Evolutionary conservation across 2,888 invertebrate species (phyloP).

Genomic region (Malthinus seriepunctatus): DNA sequence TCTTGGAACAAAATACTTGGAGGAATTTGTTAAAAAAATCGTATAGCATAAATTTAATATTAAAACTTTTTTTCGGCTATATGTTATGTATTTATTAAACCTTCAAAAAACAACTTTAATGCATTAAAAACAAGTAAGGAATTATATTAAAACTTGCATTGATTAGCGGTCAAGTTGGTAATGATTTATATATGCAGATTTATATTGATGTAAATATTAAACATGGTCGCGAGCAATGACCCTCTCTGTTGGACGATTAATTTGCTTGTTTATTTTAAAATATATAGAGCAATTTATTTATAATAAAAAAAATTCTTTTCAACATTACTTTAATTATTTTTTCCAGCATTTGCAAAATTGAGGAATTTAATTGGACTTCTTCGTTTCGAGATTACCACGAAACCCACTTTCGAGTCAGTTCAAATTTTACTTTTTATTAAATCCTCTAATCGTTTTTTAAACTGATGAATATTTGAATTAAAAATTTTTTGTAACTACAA

Average conservation of each 20-base stretch:
- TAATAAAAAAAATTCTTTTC: too few relatives aligned
- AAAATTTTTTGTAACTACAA: too few relatives aligned
- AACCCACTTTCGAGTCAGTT: too few relatives aligned
- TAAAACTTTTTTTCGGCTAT: background rate
- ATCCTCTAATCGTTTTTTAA: too few relatives aligned
- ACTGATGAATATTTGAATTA: too few relatives aligned
- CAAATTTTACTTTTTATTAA: too few relatives aligned
- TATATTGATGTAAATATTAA: conserved; percentile 29
- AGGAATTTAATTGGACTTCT: too few relatives aligned
- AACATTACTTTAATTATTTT: too few relatives aligned
- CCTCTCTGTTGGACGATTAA: conserved; percentile 28
- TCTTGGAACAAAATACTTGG: too few relatives aligned
- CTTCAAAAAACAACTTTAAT: conserved; percentile 25
- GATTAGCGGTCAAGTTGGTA: conserved; percentile 26
- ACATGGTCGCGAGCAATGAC: conserved; percentile 31
- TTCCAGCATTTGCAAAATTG: too few relatives aligned
- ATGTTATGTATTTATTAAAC: conserved; percentile 23
- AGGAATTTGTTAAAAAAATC: too few relatives aligned
- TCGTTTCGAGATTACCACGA: too few relatives aligned
- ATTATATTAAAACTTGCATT: conserved; percentile 28
- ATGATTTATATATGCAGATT: conserved; percentile 33
- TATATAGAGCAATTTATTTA: conserved; percentile 29
- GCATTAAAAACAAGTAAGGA: conserved; percentile 20
- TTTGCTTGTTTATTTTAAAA: conserved; percentile 30
- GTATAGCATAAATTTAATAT: background rate